Base-by-base conservation (phyloP, 2,888 invertebrate genomes). In the Drosophila niveifrons region DNA sequence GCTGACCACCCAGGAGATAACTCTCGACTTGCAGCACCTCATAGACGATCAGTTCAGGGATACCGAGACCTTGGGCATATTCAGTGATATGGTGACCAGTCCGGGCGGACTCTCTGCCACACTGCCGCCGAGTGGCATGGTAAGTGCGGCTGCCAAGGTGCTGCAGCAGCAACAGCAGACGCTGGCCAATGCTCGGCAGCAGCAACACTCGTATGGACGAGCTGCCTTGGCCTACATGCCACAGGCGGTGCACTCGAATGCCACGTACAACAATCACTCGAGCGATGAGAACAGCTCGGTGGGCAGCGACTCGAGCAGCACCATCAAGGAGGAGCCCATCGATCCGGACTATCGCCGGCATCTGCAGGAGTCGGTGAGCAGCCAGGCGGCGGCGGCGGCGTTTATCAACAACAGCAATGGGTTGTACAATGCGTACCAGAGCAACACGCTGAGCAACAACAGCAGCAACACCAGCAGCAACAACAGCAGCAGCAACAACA, bases 11-110 rank as follows among this genome's bases (percentile, higher is more conserved):
- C 97, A 97, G 80, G 98, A 98, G 93, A 97, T 98, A 92, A 97
- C 97, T 77, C 94, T 98, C 90, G 98, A 98, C 91, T 94, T 98
- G 78, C 97, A 98, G 91, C 96, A 97, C 92, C 94, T 98, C 88
- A 98, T 98, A 90, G 97, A 98, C 93, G 98, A 98, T 92, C 97
- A 97, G 93, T 97, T 98, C 93, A 95, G 96, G 87, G 97, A 97
- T 83, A 94, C 95, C 90, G 95, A 95, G 88, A 93, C 94, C 2
- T 93, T 95, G 92, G 96, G 96, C 36, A 94, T 98, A 44, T 96
- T 98, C 92, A 95, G 95, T 84, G 98, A 98, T 90, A 97, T 98
- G 91, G 94, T 97, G 18, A 96, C 93, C 66, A 94, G 91, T 73
- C 91, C 92, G 1, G 92, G 91, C 0, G 92, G 91, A 0, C 90